Evolutionary conservation across 2,888 invertebrate species (phyloP), one percentile per base, ranked within the genome.

Genomic region (Parnassius smintheus): DNA sequence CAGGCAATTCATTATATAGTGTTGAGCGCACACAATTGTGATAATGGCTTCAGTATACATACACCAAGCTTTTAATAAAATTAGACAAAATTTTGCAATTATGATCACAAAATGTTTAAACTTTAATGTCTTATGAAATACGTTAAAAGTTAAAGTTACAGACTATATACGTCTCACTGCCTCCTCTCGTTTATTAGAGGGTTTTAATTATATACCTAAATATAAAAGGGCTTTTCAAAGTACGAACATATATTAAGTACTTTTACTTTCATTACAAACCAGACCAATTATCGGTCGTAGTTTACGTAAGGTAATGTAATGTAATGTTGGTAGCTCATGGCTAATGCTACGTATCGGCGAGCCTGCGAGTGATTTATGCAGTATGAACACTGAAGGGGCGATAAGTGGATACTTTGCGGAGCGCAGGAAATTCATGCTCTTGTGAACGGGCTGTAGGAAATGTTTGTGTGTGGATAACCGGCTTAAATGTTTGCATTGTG

Each of bases 281-380:
- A 35, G 35, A 35, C 35, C 3, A 35, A 35, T 35, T 4, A 35
- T 35, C 25, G 25, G 25, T 25, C 35, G 35, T 35, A 35, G 35
- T 35, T 35, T 35, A 7, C 4, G 35, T 35, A 7, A 35, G 35
- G 35, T 1, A 35, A 35, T 35, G 4, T 1, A 35, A 35, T 35
- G 4, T 2, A 2, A 4, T 25, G 3, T 3, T 25, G 25, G 18
- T 18, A 25, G 25, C 25, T 25, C 25, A 25, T 2, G 25, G 53
- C 54, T 56, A 62, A 60, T 61, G 64, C 59, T 57, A 63, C 62
- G 62, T 66, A 69, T 67, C 67, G 66, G 64, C 57, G 61, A 56
- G 65, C 59, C 61, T 61, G 59, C 50, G 59, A 68, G 69, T 69
- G 68, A 70, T 71, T 72, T 69, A 72, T 71, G 68, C 68, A 61